These are phyloP conservation scores for Edolisoma coerulescens DNA, from an alignment of 2,113 vertebrate genomes.

Conservation along the genomic window DNA sequence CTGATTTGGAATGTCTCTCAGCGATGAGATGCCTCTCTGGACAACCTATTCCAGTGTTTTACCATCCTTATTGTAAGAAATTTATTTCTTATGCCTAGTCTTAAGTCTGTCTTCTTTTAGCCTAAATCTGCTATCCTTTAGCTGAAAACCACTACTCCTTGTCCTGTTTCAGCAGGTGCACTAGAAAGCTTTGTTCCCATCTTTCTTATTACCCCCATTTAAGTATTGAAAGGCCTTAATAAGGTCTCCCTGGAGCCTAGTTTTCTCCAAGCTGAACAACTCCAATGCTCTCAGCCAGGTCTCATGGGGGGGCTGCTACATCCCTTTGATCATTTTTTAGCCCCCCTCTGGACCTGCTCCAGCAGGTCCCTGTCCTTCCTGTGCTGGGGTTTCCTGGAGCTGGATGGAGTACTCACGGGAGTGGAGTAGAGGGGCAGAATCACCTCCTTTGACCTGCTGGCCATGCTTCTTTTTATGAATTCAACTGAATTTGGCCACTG, in stretches of 20 bases:
- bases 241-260: not conserved
- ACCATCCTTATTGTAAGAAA: not conserved
- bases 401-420: not conserved
- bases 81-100: not conserved
- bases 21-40: not conserved
- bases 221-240: not conserved
- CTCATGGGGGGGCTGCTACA: not conserved
- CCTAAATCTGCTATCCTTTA: not conserved
- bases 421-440: not conserved
- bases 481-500: not conserved
- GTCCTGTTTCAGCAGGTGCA: not conserved
- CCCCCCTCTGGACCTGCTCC: accelerated
- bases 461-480: not conserved
- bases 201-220: not conserved
- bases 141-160: not conserved
- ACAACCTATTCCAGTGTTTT: not conserved
- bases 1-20: not conserved
- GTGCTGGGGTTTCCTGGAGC: not conserved
- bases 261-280: not conserved
- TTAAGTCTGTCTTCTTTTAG: not conserved
- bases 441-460: not conserved
- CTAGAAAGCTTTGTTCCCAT: not conserved
- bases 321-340: not conserved
- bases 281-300: not conserved
- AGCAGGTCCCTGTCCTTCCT: not conserved